A percentile compares a stretch with the other conserved stretches of the same genome.
Evolutionary conservation across 2,113 vertebrate species (phyloP).

Genomic region (Cyanistes caeruleus): DNA sequence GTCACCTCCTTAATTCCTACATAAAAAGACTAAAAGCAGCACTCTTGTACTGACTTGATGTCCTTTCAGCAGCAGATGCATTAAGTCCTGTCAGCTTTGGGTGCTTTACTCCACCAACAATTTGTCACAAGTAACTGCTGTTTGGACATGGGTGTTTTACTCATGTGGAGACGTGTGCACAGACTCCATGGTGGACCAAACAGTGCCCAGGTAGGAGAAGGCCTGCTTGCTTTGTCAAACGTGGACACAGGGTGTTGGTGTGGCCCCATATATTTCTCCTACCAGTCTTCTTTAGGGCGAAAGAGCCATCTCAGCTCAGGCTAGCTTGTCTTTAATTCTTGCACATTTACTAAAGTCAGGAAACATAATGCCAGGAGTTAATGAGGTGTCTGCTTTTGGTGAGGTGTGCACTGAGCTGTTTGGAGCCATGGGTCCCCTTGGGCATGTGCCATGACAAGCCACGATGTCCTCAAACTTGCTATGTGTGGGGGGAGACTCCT

Average conservation of each 20-base stretch:
- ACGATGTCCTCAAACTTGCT: accelerated
- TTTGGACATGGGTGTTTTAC: accelerated
- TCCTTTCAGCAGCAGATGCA: neutral
- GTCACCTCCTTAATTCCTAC: neutral
- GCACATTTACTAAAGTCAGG: neutral
- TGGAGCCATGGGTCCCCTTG: accelerated
- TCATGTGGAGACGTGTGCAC: neutral
- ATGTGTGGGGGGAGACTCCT: accelerated
- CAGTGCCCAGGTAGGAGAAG: neutral
- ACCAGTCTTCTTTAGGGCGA: neutral
- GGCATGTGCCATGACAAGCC: neutral
- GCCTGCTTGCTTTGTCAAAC: too few relatives aligned
- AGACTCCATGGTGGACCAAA: neutral
- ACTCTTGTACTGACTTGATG: accelerated
- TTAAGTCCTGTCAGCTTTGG: neutral
- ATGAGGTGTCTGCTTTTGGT: accelerated
- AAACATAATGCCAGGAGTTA: neutral
- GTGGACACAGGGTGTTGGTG: neutral
- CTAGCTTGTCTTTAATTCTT: neutral
- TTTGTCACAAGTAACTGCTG: neutral
- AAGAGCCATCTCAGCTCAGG: neutral
- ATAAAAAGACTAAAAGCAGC: neutral
- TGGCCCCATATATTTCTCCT: neutral
- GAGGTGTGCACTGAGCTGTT: neutral
- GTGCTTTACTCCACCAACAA: neutral